These are phyloP conservation scores for Leptoteleia sp. DNA, from an alignment of 1,140 invertebrate species.

Conservation along the genomic window DNA sequence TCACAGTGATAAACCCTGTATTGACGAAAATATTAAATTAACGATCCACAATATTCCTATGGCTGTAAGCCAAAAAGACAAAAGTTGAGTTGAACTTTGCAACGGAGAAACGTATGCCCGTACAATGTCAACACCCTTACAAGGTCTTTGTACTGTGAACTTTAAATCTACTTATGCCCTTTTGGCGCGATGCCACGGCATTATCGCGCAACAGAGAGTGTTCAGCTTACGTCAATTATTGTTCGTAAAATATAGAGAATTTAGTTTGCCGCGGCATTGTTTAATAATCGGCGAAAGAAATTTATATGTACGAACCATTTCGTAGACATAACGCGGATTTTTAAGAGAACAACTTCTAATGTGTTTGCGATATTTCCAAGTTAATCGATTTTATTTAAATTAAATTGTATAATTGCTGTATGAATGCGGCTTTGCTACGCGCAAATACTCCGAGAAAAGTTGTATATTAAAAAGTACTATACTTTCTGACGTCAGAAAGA, in stretches of 20 bases:
- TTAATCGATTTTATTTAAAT: not conserved
- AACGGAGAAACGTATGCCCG: slow-evolving; percentile 23
- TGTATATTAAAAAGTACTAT: too few relatives aligned
- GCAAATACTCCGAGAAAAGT: too few relatives aligned
- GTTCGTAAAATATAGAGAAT: slow-evolving; percentile 27
- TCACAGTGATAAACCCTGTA: too few relatives aligned
- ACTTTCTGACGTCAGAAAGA: too few relatives aligned
- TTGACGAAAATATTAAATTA: too few relatives aligned
- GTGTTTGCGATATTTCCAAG: not conserved
- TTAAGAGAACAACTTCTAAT: not conserved
- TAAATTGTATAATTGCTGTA: not conserved
- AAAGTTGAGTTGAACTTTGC: slow-evolving; percentile 33
- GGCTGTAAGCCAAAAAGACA: slow-evolving; percentile 25
- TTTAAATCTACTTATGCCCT: slow-evolving; percentile 47
- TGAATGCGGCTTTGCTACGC: too few relatives aligned
- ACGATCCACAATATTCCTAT: slow-evolving; percentile 26
- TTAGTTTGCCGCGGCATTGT: slow-evolving; percentile 15
- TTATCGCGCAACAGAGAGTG: slow-evolving; percentile 17
- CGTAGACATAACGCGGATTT: not conserved
- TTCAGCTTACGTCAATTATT: slow-evolving; percentile 32
- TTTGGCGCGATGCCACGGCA: slow-evolving; percentile 29
- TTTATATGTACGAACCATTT: slow-evolving; percentile 9
- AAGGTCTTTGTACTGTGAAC: slow-evolving; percentile 47
- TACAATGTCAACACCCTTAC: slow-evolving; percentile 50
- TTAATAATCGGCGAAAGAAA: not conserved